Evolutionary conservation across 2,797 vertebrate species (phyloP), one percentile per base, ranked within the genome.

Genomic region (Enteromius unitaeniatus): DNA sequence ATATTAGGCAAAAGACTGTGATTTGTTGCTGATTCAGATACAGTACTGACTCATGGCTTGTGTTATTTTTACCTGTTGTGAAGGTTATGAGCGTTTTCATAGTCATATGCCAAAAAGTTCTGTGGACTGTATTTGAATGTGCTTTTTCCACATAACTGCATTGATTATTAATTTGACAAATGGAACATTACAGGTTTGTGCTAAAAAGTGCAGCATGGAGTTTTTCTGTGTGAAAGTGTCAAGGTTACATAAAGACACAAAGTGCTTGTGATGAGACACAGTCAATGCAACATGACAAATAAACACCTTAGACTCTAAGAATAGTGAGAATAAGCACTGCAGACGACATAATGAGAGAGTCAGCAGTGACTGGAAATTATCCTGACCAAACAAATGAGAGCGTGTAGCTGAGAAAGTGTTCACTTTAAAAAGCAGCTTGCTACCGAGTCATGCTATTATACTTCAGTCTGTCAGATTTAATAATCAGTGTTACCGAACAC

Each of bases 11-110:
- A 37, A 62, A n/a, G 0, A 13, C 23, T 34, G 23, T 70, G 60
- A 70, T 83, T 69, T 19, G n/a, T 21, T 68, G 72, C 81, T 42
- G 49, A 83, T 67, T 65, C 64, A 67, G 78, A 14, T 80, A 51
- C 37, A 40, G 42, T 64, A n/a, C 47, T 72, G 75, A 84, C 40
- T 83, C 75, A 78, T 78, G 19, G 10, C 8, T 55, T n/a, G 51
- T 47, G 51, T 78, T 78, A 78, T 84, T 84, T 78, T 84, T 78
- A 78, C 64, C 64, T 47, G 28, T 34, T 80, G 17, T 70, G 13
- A 58, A 42, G 15, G 51, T 78, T 60, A 64, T 53, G 26, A 45
- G 51, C 21, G 31, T 21, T 37, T 58, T 84, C n/a, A 40, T 49
- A 60, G 72, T 55, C 76, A 70, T 60, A 49, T 78, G 8, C 40